Conservation (phyloP, 2,797 vertebrate species). For the Chrysocyon brachyurus region DNA sequence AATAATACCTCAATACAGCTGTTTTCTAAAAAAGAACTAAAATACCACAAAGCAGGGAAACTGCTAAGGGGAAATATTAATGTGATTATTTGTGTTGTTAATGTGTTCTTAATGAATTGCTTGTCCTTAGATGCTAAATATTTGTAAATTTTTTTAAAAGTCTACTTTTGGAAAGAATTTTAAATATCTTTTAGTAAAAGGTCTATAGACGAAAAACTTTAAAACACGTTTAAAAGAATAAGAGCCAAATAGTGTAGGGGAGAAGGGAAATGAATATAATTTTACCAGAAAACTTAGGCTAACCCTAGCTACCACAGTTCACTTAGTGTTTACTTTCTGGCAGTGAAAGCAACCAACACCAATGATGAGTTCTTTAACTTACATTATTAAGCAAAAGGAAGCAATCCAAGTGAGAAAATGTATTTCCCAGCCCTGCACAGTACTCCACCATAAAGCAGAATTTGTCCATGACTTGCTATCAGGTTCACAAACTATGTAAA, state of each 20-base stretch:
- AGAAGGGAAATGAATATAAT: not conserved
- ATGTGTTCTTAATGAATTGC: not conserved
- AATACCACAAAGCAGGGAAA: not conserved
- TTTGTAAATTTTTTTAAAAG: not conserved
- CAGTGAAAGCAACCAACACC: not conserved
- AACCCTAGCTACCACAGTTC: not conserved
- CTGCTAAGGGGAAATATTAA: not conserved
- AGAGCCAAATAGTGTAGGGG: not conserved
- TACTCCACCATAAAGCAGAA: not conserved
- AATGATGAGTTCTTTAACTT: not conserved
- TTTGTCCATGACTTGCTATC: not conserved
- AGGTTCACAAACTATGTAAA: not conserved
- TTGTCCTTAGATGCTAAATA: not conserved
- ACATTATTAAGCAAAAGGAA: conserved; percentile 15
- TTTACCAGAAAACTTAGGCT: not conserved
- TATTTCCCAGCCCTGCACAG: not conserved
- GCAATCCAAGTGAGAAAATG: not conserved
- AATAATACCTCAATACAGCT: not conserved
- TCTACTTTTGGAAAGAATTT: not conserved
- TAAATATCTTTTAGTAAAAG: not conserved
- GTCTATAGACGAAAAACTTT: not conserved
- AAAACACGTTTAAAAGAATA: conserved; percentile 1
- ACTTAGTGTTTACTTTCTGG: not conserved
- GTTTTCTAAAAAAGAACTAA: not conserved
- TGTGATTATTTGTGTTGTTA: not conserved